Evolutionary conservation across 2,888 invertebrate genomes (phyloP), one percentile per base, ranked within the genome.

Genomic region (Eupithecia tripunctaria): DNA sequence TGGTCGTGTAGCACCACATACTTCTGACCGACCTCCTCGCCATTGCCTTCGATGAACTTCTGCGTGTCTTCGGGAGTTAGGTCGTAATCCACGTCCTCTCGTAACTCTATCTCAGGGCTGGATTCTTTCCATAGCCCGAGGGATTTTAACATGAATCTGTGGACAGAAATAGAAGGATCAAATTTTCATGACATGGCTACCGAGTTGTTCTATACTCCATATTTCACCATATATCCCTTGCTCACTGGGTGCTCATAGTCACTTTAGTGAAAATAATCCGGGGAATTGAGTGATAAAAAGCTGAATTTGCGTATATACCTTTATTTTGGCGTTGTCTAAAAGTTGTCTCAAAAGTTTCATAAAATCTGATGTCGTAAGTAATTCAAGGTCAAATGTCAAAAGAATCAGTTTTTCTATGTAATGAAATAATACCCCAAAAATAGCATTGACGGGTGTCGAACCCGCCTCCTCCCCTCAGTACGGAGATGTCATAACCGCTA

Each of bases 141-240:
- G 0, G 98, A 98, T 93, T 99, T 99, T 32, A 99, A 93, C 96
- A 99, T 97, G 83, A 98, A 98, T 83, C 98, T 97, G 82, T n/a
- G 56, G 56, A 25, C n/a, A 25, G 56, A 21, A 63, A 63, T 36
- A 63, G 5, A 0, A 10, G 1, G 14, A 56, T 7, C 4, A 43
- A 18, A 51, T 51, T 51, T 3, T 51, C 12, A 47, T 47, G 10
- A 12, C 10, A 21, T 12, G 10, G 51, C 51, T 51, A 21, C 7
- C 47, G 21, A 47, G 47, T 51, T 6, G n/a, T 25, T 51, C 21
- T 25, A 1, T 3, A n/a, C 8, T 47, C 2, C 18, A n/a, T 51
- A 10, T 21, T 51, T 51, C 47, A n/a, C n/a, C 41, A 5, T 18
- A 43, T 43, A 43, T 2, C 2, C 2, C 4, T 2, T 3, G 4